Conservation (phyloP, 2,113 vertebrate genomes). For the Gopherus evgoodei region DNA sequence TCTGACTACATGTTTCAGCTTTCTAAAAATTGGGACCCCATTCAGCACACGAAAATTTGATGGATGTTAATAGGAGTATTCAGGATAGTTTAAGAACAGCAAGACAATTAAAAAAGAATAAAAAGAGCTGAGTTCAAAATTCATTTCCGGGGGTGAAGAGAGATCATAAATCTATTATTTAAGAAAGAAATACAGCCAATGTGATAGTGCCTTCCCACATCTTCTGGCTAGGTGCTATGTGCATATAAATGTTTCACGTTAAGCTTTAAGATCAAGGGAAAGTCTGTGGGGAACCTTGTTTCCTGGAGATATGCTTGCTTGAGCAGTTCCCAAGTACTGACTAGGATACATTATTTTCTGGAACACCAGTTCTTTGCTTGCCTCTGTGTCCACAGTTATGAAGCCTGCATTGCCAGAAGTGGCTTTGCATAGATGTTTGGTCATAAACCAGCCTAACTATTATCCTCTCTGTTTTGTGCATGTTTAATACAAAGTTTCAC, state of each 20-base stretch:
- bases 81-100: constrained; percentile 59
- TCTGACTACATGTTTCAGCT: constrained; percentile 18
- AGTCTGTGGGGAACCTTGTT: constrained; percentile 81
- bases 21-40: background rate
- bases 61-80: constrained; percentile 27
- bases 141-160: constrained; percentile 58
- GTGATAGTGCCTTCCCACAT: constrained; percentile 73
- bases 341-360: constrained; percentile 72
- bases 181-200: constrained; percentile 81
- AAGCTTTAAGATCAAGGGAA: constrained; percentile 85
- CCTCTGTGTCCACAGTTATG: constrained; percentile 69
- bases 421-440: constrained; percentile 46
- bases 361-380: constrained; percentile 69
- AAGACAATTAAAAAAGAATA: constrained; percentile 56
- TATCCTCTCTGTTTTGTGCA: background rate
- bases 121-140: constrained; percentile 68
- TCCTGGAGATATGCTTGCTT: constrained; percentile 80
- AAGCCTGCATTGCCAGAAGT: constrained; percentile 56
- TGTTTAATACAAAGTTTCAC: constrained; percentile 62
- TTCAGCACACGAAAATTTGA: background rate
- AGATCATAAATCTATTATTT: constrained; percentile 79
- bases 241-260: constrained; percentile 87
- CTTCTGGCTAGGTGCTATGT: constrained; percentile 81
- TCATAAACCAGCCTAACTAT: constrained; percentile 2
- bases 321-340: constrained; percentile 74